Conservation (phyloP, 2,113 vertebrate species). For the Columbina picui region DNA sequence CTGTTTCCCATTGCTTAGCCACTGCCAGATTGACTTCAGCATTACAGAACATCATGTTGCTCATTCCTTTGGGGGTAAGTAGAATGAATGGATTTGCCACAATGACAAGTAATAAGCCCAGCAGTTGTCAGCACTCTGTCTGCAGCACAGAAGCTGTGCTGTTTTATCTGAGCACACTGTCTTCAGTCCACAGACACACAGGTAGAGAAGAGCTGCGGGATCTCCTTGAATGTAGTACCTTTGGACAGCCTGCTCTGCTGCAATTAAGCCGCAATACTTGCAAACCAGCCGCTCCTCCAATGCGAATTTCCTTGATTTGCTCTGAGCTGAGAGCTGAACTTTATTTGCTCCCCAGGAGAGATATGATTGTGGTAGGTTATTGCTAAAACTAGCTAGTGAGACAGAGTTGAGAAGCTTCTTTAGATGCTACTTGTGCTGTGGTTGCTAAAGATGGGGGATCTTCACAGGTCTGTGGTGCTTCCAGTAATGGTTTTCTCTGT, state of each 20-base stretch:
- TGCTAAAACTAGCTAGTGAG: neutral
- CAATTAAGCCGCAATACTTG: neutral
- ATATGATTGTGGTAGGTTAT: neutral
- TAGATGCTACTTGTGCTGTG: neutral
- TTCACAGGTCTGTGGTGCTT: neutral
- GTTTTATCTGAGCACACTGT: rapidly evolving
- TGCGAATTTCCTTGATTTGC: neutral
- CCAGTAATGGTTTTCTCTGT: neutral
- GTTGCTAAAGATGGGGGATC: neutral
- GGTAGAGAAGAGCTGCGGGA: neutral
- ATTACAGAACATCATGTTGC: neutral
- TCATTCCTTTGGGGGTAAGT: slow-evolving; percentile 39
- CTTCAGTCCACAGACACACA: neutral
- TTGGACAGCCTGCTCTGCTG: neutral
- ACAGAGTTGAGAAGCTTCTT: neutral
- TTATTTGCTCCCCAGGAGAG: neutral
- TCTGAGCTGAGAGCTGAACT: neutral
- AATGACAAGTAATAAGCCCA: neutral
- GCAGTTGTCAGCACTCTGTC: neutral
- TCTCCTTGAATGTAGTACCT: neutral
- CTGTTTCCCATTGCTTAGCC: slow-evolving; percentile 29
- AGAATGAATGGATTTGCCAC: neutral
- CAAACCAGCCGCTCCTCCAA: neutral
- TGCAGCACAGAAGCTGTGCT: neutral
- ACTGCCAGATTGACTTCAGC: slow-evolving; percentile 37